Percentiles rank a stretch among this genome's conserved stretches.
Evolutionary conservation across 2,797 vertebrate genomes (phyloP).

Genomic region (Cichlasoma orientale): DNA sequence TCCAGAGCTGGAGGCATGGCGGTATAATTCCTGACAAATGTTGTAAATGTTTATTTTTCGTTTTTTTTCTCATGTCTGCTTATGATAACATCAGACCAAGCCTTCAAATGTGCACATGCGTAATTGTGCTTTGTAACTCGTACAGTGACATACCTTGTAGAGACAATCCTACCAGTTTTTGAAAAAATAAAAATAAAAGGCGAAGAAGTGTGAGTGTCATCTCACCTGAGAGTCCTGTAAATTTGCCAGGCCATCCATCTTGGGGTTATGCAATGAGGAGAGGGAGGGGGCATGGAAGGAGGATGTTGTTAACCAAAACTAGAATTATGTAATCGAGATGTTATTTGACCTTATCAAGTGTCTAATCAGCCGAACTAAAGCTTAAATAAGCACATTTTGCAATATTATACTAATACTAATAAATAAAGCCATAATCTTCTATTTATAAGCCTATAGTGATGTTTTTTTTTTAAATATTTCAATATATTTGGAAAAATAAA

Average conservation of each 20-base stretch:
- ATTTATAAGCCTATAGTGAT: not conserved
- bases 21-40: not conserved
- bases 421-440: not conserved
- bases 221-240: constrained; percentile 31
- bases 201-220: constrained; percentile 7
- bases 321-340: constrained; percentile 73
- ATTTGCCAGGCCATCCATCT: constrained; percentile 58
- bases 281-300: constrained; percentile 50
- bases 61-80: not conserved
- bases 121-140: not conserved
- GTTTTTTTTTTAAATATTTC: not conserved
- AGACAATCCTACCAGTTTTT: not conserved
- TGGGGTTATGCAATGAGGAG: constrained; percentile 74
- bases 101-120: not conserved
- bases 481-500: not conserved
- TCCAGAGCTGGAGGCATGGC: not conserved
- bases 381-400: not conserved
- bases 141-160: not conserved
- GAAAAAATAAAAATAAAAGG: not conserved
- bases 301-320: constrained; percentile 66
- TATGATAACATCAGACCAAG: not conserved
- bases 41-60: not conserved
- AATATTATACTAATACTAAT: not conserved
- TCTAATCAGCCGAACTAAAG: not conserved
- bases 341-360: constrained; percentile 22